Conservation (phyloP, 2,797 vertebrate species). For the Centroberyx gerrardi region DNA sequence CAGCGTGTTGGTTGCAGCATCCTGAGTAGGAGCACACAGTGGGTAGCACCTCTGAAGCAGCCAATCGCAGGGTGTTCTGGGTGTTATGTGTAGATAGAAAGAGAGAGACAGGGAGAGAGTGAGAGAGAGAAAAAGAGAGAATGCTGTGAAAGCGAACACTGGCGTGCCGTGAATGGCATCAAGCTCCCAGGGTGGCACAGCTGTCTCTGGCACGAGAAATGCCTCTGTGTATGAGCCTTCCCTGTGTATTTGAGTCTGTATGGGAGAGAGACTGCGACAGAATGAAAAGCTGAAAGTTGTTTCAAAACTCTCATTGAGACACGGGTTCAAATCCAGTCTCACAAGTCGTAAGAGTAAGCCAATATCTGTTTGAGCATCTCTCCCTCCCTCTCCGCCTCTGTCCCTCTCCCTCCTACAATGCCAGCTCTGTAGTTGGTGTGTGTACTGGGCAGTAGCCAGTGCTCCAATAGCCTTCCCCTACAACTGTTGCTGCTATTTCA, state of each 20-base stretch:
- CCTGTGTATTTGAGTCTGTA: constrained; percentile 10
- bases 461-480: constrained; percentile 33
- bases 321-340: constrained; percentile 25
- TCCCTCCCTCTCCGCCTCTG: constrained; percentile 6
- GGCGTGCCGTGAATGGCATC: constrained; percentile 43
- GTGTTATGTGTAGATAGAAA: too few relatives aligned
- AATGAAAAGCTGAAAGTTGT: neutral
- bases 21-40: too few relatives aligned
- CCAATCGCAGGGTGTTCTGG: too few relatives aligned
- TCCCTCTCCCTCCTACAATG: constrained; percentile 50
- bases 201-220: constrained; percentile 51
- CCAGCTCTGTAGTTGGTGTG: constrained; percentile 45
- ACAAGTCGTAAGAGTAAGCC: neutral
- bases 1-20: neutral
- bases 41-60: too few relatives aligned
- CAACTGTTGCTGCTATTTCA: constrained; percentile 59
- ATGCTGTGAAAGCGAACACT: constrained; percentile 30
- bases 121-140: constrained; percentile 14
- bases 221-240: constrained; percentile 38
- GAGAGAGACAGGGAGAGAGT: too few relatives aligned
- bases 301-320: neutral
- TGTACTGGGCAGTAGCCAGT: constrained; percentile 38
- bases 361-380: constrained; percentile 37
- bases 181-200: constrained; percentile 49
- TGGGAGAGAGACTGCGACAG: neutral